Percentiles rank a stretch among this genome's conserved stretches.
These are phyloP conservation scores for Microctonus hyperodae DNA, from an alignment of 2,888 invertebrate species.

Conservation along the genomic window DNA sequence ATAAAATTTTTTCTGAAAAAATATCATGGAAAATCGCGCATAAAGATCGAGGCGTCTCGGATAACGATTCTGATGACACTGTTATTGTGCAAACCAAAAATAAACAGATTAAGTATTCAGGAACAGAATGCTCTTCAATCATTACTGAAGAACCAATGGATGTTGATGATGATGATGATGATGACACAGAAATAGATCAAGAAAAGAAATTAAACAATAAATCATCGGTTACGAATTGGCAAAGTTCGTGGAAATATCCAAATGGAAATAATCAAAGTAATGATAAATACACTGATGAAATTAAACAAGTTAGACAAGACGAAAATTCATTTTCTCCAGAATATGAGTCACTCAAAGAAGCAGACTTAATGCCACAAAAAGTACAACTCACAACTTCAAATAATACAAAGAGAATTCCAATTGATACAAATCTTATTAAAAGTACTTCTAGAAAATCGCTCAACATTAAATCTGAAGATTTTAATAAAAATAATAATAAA, in stretches of 20 bases:
- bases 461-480: conserved; percentile 1
- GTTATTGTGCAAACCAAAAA: conserved; percentile 32
- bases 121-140: background rate
- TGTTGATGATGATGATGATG: conserved; percentile 24
- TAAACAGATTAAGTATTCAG: background rate
- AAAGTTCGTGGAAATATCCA: conserved; percentile 5
- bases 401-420: background rate
- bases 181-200: conserved; percentile 23
- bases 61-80: conserved; percentile 48
- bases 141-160: conserved; percentile 30
- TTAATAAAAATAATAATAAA: background rate
- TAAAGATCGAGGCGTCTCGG: conserved; percentile 29
- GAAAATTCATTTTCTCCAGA: background rate
- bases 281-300: conserved; percentile 9
- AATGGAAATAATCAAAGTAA: background rate
- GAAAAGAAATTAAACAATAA: conserved; percentile 17
- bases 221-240: conserved; percentile 1
- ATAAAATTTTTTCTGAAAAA: conserved; percentile 41
- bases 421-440: background rate
- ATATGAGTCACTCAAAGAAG: background rate
- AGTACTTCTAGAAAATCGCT: conserved; percentile 6
- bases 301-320: background rate
- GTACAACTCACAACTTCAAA: background rate
- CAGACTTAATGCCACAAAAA: background rate
- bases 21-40: conserved; percentile 35